Evolutionary conservation across 2,888 invertebrate species (phyloP).

Genomic region (Amiota minor): DNA sequence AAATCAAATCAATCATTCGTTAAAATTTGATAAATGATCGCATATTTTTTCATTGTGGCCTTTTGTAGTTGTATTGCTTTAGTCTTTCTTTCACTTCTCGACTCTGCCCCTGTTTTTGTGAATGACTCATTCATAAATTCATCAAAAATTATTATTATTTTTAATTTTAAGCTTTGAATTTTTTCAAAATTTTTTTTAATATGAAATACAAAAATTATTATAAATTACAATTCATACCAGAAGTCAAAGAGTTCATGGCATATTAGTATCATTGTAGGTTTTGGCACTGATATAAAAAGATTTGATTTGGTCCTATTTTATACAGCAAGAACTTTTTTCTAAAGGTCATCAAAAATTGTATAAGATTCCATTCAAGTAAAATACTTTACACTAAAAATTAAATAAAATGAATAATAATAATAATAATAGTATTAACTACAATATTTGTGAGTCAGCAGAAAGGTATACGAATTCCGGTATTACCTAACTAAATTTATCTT

Average conservation of each 20-base stretch:
- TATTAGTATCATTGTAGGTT: too few relatives aligned
- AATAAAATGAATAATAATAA: too few relatives aligned
- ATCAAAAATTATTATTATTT: slow-evolving; percentile 19
- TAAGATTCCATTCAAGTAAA: too few relatives aligned
- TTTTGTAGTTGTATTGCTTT: slow-evolving; percentile 32
- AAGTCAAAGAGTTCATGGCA: too few relatives aligned
- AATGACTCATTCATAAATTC: slow-evolving; percentile 24
- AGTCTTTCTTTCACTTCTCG: neutral
- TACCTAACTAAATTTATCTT: neutral
- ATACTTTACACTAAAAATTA: too few relatives aligned
- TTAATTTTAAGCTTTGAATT: slow-evolving; percentile 7
- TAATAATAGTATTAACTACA: neutral
- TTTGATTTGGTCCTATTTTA: too few relatives aligned
- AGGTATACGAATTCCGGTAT: neutral
- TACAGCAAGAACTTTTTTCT: too few relatives aligned
- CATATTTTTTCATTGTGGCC: slow-evolving; percentile 29
- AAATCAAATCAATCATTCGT: slow-evolving; percentile 62
- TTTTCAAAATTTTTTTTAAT: slow-evolving; percentile 8
- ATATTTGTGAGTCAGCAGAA: neutral
- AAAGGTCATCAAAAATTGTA: too few relatives aligned
- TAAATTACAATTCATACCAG: too few relatives aligned
- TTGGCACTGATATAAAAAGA: too few relatives aligned
- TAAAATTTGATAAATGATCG: slow-evolving; percentile 61
- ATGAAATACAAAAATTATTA: neutral
- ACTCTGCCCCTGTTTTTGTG: neutral